Percentiles rank a stretch among this genome's conserved stretches.
These are phyloP conservation scores for Acanthosepion lycidas DNA, from an alignment of 2,888 invertebrate species.

Conservation along the genomic window DNA sequence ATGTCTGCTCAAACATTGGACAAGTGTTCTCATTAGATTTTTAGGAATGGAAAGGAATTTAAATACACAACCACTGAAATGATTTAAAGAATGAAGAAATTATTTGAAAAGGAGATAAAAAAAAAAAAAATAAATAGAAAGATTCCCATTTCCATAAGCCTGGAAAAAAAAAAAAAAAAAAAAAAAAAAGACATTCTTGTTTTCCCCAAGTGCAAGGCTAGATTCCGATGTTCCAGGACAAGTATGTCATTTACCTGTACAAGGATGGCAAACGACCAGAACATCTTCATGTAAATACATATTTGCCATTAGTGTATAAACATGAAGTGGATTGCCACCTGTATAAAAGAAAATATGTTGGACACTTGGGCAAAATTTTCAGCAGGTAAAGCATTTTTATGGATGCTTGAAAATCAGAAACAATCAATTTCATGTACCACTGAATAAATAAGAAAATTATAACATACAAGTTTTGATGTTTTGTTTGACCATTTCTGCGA, in stretches of 20 bases:
- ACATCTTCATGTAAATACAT: conserved; percentile 33
- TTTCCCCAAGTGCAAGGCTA: not conserved
- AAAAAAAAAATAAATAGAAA: not conserved
- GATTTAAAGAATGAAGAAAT: not conserved
- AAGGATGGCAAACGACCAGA: not conserved
- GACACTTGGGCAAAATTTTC: not conserved
- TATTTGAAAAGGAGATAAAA: not conserved
- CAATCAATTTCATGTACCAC: too few species aligned
- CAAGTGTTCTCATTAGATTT: too few species aligned
- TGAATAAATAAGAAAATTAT: too few species aligned
- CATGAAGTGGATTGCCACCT: not conserved
- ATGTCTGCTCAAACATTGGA: too few species aligned
- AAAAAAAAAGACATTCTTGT: not conserved
- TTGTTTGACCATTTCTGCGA: too few species aligned
- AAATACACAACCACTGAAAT: not conserved
- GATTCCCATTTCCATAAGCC: not conserved
- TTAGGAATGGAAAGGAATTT: not conserved
- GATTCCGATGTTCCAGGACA: not conserved
- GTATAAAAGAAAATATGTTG: conserved; percentile 11
- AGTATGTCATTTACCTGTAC: conserved; percentile 18
- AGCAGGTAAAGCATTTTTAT: not conserved
- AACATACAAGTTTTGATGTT: too few species aligned
- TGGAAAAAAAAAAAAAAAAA: not conserved
- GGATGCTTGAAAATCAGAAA: too few species aligned
- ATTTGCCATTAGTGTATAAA: conserved; percentile 1